phyloP scores from a whole-genome alignment of 1,140 invertebrate species.

The Drosophila rhopaloa region DNA sequence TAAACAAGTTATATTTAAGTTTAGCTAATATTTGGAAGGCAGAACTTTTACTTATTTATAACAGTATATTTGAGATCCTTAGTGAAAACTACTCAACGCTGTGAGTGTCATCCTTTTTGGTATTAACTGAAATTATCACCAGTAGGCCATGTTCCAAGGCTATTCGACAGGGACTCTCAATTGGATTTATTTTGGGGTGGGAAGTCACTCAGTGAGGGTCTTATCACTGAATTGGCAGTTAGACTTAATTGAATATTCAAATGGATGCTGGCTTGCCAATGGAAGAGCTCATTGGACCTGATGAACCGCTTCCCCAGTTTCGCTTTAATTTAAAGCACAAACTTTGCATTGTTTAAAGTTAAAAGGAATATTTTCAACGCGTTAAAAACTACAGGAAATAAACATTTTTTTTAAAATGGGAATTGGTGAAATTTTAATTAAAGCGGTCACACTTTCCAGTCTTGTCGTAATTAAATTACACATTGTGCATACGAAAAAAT shows the following conservation, averaged over 20 bases:
- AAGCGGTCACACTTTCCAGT: slow-evolving; percentile 48
- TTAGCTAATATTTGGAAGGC: too few relatives aligned
- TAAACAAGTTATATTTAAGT: too few relatives aligned
- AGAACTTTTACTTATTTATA: background rate
- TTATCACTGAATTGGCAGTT: slow-evolving; percentile 75
- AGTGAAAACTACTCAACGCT: background rate
- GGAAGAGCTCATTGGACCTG: slow-evolving; percentile 9
- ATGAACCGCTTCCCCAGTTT: background rate
- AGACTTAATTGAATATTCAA: slow-evolving; percentile 74
- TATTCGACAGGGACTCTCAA: slow-evolving; percentile 7
- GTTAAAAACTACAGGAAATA: slow-evolving; percentile 23
- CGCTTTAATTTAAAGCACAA: slow-evolving; percentile 16
- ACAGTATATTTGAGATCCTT: background rate
- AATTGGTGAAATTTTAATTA: slow-evolving; percentile 23
- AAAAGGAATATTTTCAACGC: slow-evolving; percentile 7
- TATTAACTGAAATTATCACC: slow-evolving; percentile 38
- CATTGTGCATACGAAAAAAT: slow-evolving; percentile 12
- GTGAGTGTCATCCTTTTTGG: slow-evolving; percentile 5
- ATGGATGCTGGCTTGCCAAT: slow-evolving; percentile 38
- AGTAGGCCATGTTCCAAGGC: slow-evolving; percentile 33
- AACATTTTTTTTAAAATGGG: slow-evolving; percentile 33
- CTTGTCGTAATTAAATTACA: slow-evolving; percentile 42
- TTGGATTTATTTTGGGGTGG: slow-evolving; percentile 2
- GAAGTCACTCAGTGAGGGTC: slow-evolving; percentile 12
- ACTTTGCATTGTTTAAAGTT: slow-evolving; percentile 12